Evolutionary conservation across 2,113 vertebrate species (phyloP), one percentile per base, ranked within the genome.

Genomic region (Gopherus flavomarginatus): DNA sequence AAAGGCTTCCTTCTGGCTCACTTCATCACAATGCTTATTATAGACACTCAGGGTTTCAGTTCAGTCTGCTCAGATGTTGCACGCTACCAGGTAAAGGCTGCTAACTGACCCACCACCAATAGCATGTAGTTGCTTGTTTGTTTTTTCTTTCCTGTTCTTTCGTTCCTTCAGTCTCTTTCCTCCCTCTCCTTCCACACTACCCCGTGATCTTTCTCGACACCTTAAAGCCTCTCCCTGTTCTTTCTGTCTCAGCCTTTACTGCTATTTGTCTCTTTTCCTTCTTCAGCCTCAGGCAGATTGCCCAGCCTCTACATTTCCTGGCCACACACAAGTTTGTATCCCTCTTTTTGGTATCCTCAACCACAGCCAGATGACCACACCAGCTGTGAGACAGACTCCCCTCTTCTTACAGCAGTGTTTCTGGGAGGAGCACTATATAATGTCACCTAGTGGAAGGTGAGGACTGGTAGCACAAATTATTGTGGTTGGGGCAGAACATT

Each of bases 401-500:
- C 82, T 54, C 38, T 27, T 86, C 24, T 93, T 38, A 2, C 1
- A 0, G n/a, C 1, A 2, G 0, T 22, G 69, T 65, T 81, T 88
- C 52, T 26, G 4, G 14, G 29, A 8, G 65, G 8, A 75, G 42
- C 11, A 1, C 75, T 86, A 52, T 72, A 21, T 79, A 5, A 16
- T 7, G 4, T 85, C 31, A 54, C 42, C 50, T 77, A 52, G 9
- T 19, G 42, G 57, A 52, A 87, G 79, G 26, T 29, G 53, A 83
- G 56, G 17, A 53, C 50, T 79, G 19, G 31, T 8, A 54, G 3
- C 62, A 80, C 35, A n/a, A 19, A 13, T 47, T 26, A 50, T 44
- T 0, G 0, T 31, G 21, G 16, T 83, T 81, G 31, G 77, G 2
- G 0, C 8, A 56, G 54, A 82, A 89, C 44, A 44, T 44, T 44